Evolutionary conservation across 2,797 vertebrate species (phyloP).

Genomic region (Salarias fasciatus): DNA sequence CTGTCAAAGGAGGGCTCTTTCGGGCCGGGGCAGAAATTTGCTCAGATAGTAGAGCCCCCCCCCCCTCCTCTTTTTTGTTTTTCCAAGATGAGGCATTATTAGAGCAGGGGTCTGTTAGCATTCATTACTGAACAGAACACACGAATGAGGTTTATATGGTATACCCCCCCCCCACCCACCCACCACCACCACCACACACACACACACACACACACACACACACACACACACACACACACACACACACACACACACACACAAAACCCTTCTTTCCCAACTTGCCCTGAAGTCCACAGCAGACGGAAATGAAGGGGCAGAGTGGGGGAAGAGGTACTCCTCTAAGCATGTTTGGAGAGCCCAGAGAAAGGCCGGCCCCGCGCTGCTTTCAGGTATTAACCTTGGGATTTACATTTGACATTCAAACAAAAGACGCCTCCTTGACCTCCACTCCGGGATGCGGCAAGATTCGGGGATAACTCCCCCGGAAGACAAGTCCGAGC

Average conservation of each 20-base stretch:
- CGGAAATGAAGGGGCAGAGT: conserved; percentile 60
- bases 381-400: conserved; percentile 80
- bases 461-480: conserved; percentile 43
- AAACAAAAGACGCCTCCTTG: conserved; percentile 71
- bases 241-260: too few relatives aligned
- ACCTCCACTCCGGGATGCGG: conserved; percentile 62
- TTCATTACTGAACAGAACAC: conserved; percentile 68
- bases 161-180: conserved; percentile 12
- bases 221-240: too few relatives aligned
- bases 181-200: background rate
- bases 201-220: too few relatives aligned
- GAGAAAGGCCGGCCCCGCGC: conserved; percentile 47
- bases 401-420: conserved; percentile 72
- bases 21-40: conserved; percentile 77
- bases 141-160: conserved; percentile 53
- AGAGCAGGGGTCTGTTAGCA: conserved; percentile 73
- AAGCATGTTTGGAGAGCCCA: conserved; percentile 72
- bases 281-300: conserved; percentile 58
- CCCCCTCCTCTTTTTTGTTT: conserved; percentile 67
- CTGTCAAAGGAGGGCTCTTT: conserved; percentile 79
- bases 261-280: conserved; percentile 39
- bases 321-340: conserved; percentile 63
- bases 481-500: conserved; percentile 50
- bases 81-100: conserved; percentile 77
- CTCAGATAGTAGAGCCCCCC: conserved; percentile 74